Base-by-base conservation (phyloP, 2,797 vertebrate species). In the Masticophis lateralis region DNA sequence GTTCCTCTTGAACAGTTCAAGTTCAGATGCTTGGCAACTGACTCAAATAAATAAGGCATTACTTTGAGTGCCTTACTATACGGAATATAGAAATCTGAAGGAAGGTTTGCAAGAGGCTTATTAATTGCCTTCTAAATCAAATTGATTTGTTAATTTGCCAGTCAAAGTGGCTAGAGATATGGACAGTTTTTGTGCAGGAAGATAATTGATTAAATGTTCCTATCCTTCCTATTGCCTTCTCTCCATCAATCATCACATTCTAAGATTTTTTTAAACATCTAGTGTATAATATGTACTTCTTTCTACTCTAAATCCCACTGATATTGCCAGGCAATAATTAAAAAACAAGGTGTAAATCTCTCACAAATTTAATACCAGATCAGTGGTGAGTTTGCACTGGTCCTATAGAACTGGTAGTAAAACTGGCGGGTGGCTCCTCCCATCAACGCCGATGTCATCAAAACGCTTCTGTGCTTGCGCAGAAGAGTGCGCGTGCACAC, bases 81-180 rank as follows among this genome's bases (percentile, higher is more conserved):
- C 3, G 4, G 37, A 63, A 86, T 53, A 28, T 43, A 91, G 57
- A 61, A 28, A n/a, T 86, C 37, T 86, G 83, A 91, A 83, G 56
- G 25, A 5, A 74, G 32, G 7, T 61, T 47, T 61, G 37, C 61
- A 86, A 61, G 37, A 43, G 83, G 43, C 86, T 61, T 53, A 91
- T 61, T 91, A 61, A 57, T 16, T 83, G 27, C 27, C 12, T 60
- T 51, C 74, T 47, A 91, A 91, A 91, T 60, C 55, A 59, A 16
- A 7, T 28, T 91, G 32, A 56, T 86, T 86, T 43, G 37, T 91
- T 90, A 74, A 91, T 56, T n/a, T 86, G 56, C 56, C 56, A 86
- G 18, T 60, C 20, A 53, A 90, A 69, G 60, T 6, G 2, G 43
- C 47, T 53, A 11, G 11, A n/a, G 27, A 28, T 13, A 8, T 5